These are phyloP conservation scores for Sapajus apella DNA, from an alignment of 2,113 vertebrate species.

Conservation along the genomic window DNA sequence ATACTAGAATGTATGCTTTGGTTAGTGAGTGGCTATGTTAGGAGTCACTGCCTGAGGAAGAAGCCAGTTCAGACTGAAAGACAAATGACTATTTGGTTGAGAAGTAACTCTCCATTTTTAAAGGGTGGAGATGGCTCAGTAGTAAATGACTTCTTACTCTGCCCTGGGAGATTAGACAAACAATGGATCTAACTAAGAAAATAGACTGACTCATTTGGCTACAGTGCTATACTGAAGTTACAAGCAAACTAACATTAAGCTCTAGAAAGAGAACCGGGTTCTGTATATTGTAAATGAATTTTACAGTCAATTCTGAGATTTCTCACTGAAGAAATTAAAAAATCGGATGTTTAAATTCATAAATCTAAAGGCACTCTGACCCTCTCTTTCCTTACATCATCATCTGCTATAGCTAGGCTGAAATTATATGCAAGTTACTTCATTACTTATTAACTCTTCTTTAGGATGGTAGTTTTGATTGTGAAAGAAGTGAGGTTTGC, in stretches of 20 bases:
- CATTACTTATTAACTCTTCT: slow-evolving; percentile 21
- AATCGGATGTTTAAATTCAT: slow-evolving; percentile 2
- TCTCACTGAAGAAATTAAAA: slow-evolving; percentile 21
- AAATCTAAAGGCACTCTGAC: background rate
- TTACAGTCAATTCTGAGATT: slow-evolving; percentile 40
- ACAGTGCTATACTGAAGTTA: slow-evolving; percentile 57
- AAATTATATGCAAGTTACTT: slow-evolving; percentile 12
- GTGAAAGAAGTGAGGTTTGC: background rate
- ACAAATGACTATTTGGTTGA: slow-evolving; percentile 56
- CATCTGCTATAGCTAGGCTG: background rate
- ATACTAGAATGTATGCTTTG: background rate
- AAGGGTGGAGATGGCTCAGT: slow-evolving; percentile 73
- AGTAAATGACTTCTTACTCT: slow-evolving; percentile 74
- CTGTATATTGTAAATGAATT: slow-evolving; percentile 44
- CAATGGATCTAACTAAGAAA: slow-evolving; percentile 79
- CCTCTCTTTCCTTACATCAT: slow-evolving; percentile 22
- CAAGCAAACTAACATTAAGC: slow-evolving; percentile 62
- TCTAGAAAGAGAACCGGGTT: slow-evolving; percentile 42
- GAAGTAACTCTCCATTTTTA: slow-evolving; percentile 70
- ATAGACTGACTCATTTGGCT: slow-evolving; percentile 79
- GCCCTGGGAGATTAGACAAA: slow-evolving; percentile 79
- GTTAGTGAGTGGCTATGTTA: slow-evolving; percentile 8
- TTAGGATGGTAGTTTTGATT: slow-evolving; percentile 16
- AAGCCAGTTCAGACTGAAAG: slow-evolving; percentile 48
- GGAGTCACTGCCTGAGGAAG: slow-evolving; percentile 31